phyloP scores from a whole-genome alignment of 2,797 vertebrate species.

The Ctenopoma multispine region DNA sequence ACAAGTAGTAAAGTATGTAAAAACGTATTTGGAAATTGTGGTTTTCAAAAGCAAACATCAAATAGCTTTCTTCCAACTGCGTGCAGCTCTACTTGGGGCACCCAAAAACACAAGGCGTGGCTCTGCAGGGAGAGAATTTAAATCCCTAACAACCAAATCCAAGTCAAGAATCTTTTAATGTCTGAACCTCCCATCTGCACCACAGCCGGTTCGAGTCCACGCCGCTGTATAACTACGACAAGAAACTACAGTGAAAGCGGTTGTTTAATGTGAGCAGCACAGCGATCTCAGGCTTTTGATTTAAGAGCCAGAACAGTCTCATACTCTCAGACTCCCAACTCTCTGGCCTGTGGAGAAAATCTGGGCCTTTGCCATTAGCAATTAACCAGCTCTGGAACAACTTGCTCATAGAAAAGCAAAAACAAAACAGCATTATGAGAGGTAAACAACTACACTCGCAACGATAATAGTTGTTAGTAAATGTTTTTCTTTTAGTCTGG shows the following conservation, averaged over 20 bases:
- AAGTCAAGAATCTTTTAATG: constrained; percentile 69
- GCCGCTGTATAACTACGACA: constrained; percentile 44
- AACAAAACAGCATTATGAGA: constrained; percentile 22
- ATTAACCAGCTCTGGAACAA: constrained; percentile 53
- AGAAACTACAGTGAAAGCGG: constrained; percentile 32
- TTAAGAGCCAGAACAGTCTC: constrained; percentile 57
- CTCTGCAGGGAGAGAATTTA: constrained; percentile 27
- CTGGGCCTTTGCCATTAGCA: constrained; percentile 55
- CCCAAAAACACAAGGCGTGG: constrained; percentile 38
- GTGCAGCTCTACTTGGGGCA: constrained; percentile 34
- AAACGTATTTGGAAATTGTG: constrained; percentile 29
- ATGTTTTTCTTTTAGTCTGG: constrained; percentile 24
- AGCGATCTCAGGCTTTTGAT: constrained; percentile 57
- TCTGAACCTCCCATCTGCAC: constrained; percentile 49
- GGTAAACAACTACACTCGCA: constrained; percentile 39
- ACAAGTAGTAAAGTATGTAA: neutral
- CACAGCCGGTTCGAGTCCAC: constrained; percentile 25
- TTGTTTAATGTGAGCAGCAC: constrained; percentile 55
- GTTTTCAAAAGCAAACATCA: constrained; percentile 48
- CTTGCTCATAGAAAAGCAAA: neutral
- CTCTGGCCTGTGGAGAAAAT: constrained; percentile 34
- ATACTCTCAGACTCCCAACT: constrained; percentile 35
- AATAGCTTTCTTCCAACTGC: constrained; percentile 47
- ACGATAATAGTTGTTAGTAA: constrained; percentile 40
- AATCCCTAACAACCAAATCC: constrained; percentile 77